Base-by-base conservation (phyloP, 2,797 vertebrate genomes). In the Cossypha heuglini region DNA sequence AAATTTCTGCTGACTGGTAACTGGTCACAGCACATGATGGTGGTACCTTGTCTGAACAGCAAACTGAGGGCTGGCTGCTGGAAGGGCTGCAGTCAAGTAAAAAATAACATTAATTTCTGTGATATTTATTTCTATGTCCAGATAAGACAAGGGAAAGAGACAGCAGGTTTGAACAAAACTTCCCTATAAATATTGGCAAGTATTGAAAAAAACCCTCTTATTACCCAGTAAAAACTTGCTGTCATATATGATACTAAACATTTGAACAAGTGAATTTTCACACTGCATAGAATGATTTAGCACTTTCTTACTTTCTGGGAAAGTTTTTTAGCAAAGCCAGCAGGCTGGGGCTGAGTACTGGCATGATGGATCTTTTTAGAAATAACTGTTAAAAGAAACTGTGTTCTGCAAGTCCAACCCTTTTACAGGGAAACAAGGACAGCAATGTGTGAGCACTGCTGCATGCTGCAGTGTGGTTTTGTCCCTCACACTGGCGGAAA, bases 351-450 rank as follows among this genome's bases (percentile, higher is more conserved):
- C 64, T 69, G 55, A 37, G 55, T 31, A 48, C 12, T 76, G 51
- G 80, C 51, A 71, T 9, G 90, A 93, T 25, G 57, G 71, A 93
- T 74, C 71, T 57, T 88, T 90, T 79, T 16, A 74, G 82, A 92
- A 94, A 91, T 58, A 74, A 62, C 80, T 51, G 69, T 90, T 93
- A 84, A 95, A 95, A 93, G 93, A 84, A 91, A 79, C 67, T 82
- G 79, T 94, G 92, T 95, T 94, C 73, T 12, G 9, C 37, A 37
- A 66, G 68, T 69, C 88, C 67, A 77, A 7, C 76, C 87, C 90
- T 95, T 88, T 58, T 49, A 5, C 2, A 59, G 79, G 59, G 77
- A 61, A 95, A 92, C 94, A 95, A 91, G 95, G 87, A 28, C 79
- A 82, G 95, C 87, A 92, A 90, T 84, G 93, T 94, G 55, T 55